Base-by-base conservation (phyloP, 2,113 vertebrate species). In the Chitala chitala region DNA sequence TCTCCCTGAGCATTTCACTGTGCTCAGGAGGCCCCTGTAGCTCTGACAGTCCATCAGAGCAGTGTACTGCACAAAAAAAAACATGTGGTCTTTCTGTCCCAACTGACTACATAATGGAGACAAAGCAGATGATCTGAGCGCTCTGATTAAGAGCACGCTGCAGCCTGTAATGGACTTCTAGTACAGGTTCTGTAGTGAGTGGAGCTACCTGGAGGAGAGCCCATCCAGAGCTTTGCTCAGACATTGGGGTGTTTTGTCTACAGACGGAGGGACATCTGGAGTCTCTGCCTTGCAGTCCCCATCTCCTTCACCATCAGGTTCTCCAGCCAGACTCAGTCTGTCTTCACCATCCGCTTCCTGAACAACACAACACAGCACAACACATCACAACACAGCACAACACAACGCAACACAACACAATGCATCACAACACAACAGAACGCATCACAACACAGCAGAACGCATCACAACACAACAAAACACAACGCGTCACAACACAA, bases 181-280 rank as follows among this genome's bases (percentile, higher is more conserved):
- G 15, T 3, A 15, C 55, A 2, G 10, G 8, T 24, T 12, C 6
- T 12, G 7, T 3, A 36, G 20, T n/a, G 22, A 9, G 36, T 22
- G 3, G 26, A 44, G 6, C 0, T 93, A 98, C 97, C 96, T 97
- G 79, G 94, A 94, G 42, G 95, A 95, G 64, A 99, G 90, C 46
- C 97, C 97, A 80, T 96, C 94, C 65, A 98, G 88, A 69, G 94
- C 95, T 81, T 85, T 97, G 89, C 93, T 95, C 77, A 99, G 92
- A 83, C 93, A 94, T 85, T 96, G 85, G 59, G 96, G 97, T 84
- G 97, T 99, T 91, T 91, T 95, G 86, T 98, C 96, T 68, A 82
- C 84, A 59, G 92, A 83, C 50, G 88, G 86, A 50, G 87, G 90
- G 63, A 90, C 87, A 77, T 97, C 95, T 58, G 88, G 88, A 78